Evolutionary conservation across 92 coral and sea anemone species (phyloP).

Genomic region (Pocillopora grandis): DNA sequence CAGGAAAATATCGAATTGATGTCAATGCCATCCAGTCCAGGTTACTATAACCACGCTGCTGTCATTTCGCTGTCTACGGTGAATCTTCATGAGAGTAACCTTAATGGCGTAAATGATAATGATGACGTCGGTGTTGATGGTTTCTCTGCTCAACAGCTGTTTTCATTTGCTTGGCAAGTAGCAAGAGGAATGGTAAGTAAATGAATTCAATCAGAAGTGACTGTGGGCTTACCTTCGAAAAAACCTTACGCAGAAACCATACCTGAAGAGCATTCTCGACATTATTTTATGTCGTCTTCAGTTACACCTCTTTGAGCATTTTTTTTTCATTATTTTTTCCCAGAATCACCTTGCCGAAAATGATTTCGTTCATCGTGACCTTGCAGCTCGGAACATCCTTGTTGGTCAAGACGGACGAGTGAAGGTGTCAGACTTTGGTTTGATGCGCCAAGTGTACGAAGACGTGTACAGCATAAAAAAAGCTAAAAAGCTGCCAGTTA

Average conservation of each 20-base stretch:
- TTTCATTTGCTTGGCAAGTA: constrained; percentile 17
- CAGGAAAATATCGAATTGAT: not conserved
- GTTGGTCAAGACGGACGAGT: not conserved
- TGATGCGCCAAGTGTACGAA: constrained; percentile 4
- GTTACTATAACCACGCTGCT: not conserved
- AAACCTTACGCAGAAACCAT: not conserved
- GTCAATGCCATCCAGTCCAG: constrained; percentile 1
- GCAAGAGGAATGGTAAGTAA: constrained; percentile 11
- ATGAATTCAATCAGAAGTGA: not conserved
- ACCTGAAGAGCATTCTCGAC: too few relatives aligned
- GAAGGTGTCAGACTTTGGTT: constrained; percentile 3
- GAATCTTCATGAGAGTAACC: not conserved
- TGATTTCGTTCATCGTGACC: not conserved
- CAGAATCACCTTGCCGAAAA: constrained; percentile 9
- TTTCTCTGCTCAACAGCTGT: constrained; percentile 2
- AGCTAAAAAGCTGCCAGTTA: constrained; percentile 1
- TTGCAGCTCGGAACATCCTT: not conserved
- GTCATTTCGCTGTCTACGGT: not conserved
- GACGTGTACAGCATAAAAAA: not conserved
- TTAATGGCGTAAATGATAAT: not conserved
- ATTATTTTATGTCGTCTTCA: too few relatives aligned
- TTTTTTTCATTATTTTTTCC: not conserved
- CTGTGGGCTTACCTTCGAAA: not conserved
- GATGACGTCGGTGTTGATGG: not conserved
- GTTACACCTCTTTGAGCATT: not conserved